phyloP scores from a whole-genome alignment of 2,797 vertebrate species.

The Sebastes wilsoni region DNA sequence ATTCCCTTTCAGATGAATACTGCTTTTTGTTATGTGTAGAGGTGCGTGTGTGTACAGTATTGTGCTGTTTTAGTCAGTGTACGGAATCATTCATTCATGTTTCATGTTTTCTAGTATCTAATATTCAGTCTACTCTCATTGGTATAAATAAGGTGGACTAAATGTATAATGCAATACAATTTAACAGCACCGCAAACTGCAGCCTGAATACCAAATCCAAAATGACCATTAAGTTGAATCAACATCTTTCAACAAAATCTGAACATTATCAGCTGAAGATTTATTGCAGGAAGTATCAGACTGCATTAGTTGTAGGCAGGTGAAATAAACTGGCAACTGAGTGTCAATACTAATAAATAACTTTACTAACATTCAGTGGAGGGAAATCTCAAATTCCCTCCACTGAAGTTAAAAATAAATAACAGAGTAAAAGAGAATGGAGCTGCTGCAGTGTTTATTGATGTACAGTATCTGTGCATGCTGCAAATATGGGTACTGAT shows the following conservation, averaged over 20 bases:
- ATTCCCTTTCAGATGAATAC: no score
- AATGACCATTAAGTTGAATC: background rate
- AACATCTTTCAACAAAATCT: background rate
- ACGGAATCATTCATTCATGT: no score
- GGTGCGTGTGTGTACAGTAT: background rate
- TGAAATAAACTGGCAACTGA: background rate
- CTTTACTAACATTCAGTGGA: background rate
- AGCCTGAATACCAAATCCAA: background rate
- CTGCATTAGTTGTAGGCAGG: background rate
- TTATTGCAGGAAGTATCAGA: background rate
- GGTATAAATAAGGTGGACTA: background rate
- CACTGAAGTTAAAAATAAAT: background rate
- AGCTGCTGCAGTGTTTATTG: background rate
- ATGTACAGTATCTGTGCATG: background rate
- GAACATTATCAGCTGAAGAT: background rate
- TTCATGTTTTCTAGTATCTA: no score
- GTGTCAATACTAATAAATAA: background rate
- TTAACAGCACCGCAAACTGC: background rate
- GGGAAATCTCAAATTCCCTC: background rate
- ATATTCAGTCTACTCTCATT: background rate
- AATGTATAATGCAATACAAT: background rate
- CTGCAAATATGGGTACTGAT: background rate
- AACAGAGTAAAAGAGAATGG: background rate
- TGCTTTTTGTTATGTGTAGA: background rate
- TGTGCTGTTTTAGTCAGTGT: no score